Base-by-base conservation (phyloP, 2,888 invertebrate genomes). In the Aromia moschata region DNA sequence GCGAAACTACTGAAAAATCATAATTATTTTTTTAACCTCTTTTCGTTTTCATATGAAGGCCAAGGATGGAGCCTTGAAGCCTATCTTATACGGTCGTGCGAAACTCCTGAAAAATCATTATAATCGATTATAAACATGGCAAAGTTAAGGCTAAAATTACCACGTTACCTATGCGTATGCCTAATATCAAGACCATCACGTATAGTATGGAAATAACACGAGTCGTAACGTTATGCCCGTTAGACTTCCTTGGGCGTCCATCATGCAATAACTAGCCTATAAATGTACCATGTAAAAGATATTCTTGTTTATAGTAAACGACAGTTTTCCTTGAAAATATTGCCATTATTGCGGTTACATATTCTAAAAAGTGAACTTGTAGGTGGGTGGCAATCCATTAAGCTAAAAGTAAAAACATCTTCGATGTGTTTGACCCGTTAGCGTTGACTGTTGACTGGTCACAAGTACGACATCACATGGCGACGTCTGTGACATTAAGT, bases 331-430 rank as follows among this genome's bases (percentile, higher is more conserved):
- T 41, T 17, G 54, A 52, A 64, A 64, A 58, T 46, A 49, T 52
- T 53, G 55, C 49, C 53, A 64, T 58, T 64, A 62, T 60, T 56
- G 55, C 59, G 60, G 58, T 61, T 60, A 58, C 56, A 55, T 55
- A 62, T 59, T 64, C 63, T 68, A 68, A 67, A n/a, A 69, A 69
- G 64, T 65, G 62, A 65, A 67, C 59, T 58, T 62, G 57, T 56
- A 60, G 65, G 68, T 70, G 68, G 69, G 69, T 68, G 68, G 69
- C 60, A 68, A 69, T 64, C 64, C 66, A 68, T 70, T 68, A 64
- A 70, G 62, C 62, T 40, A 46, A 58, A 64, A 60, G 62, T 58
- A 63, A 64, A 60, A 65, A 70, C 62, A 67, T 67, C 64, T 69
- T 63, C 58, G 64, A 66, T 58, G 61, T 58, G 56, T 65, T 65